These are phyloP conservation scores for Yponomeuta malinellus DNA, from an alignment of 2,888 invertebrate species.

Conservation along the genomic window DNA sequence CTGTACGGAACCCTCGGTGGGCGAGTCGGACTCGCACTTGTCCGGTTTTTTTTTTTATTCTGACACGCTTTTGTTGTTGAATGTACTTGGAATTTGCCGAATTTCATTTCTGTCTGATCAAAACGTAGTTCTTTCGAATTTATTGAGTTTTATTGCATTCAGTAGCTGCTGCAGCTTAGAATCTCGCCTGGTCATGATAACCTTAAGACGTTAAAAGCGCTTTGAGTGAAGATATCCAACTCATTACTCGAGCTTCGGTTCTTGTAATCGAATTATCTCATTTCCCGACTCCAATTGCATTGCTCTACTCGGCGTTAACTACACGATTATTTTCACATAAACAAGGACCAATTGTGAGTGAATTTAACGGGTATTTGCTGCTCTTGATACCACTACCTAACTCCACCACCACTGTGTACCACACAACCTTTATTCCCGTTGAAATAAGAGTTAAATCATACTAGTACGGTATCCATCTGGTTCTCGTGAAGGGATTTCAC, in stretches of 20 bases:
- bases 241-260: not conserved
- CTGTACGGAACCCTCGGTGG: no score
- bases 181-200: not conserved
- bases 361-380: slow-evolving; percentile 12
- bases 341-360: slow-evolving; percentile 8
- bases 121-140: no score
- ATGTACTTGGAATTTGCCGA: no score
- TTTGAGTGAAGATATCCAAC: not conserved
- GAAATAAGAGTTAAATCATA: not conserved
- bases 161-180: not conserved
- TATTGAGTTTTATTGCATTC: not conserved
- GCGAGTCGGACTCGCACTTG: no score
- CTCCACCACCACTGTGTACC: not conserved
- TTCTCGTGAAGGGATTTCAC: not conserved
- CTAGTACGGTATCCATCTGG: not conserved
- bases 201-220: not conserved
- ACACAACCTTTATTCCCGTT: not conserved
- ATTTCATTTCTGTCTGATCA: no score
- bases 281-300: not conserved
- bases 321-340: slow-evolving; percentile 14
- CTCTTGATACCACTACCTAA: not conserved
- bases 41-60: not conserved
- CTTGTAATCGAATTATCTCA: not conserved
- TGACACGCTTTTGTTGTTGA: no score
- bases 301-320: not conserved